Evolutionary conservation across 2,888 invertebrate species (phyloP).

Genomic region (Erebia ligea): DNA sequence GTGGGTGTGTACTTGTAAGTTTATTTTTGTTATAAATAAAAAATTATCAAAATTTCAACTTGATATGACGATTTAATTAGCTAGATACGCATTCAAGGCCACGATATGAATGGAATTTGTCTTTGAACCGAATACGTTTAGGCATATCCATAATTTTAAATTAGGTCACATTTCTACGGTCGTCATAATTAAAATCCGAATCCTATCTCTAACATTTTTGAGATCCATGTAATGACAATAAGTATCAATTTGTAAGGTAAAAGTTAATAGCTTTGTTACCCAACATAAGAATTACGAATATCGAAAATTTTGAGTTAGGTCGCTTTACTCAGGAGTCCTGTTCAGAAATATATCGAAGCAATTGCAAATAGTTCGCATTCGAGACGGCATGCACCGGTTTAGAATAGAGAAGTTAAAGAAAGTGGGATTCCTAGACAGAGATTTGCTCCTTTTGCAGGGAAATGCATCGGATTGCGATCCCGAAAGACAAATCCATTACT

Average conservation of each 20-base stretch:
- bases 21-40: too few relatives aligned
- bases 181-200: too few relatives aligned
- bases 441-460: conserved; percentile 42
- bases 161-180: too few relatives aligned
- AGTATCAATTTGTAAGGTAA: neutral
- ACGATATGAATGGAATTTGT: conserved; percentile 9
- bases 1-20: too few relatives aligned
- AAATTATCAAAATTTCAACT: neutral
- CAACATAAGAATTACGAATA: too few relatives aligned
- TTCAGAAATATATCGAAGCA: conserved; percentile 50
- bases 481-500: conserved; percentile 39
- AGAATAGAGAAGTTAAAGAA: conserved; percentile 64
- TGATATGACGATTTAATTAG: neutral
- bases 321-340: neutral
- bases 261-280: neutral
- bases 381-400: conserved; percentile 48
- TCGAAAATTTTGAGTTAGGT: neutral
- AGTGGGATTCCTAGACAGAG: conserved; percentile 42
- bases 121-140: neutral
- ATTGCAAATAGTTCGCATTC: conserved; percentile 53
- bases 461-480: conserved; percentile 20
- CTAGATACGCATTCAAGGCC: neutral
- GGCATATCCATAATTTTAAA: too few relatives aligned
- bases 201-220: too few relatives aligned
- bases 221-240: neutral